Conservation (phyloP, 2,888 invertebrate genomes). For the Agriopis leucophaearia region DNA sequence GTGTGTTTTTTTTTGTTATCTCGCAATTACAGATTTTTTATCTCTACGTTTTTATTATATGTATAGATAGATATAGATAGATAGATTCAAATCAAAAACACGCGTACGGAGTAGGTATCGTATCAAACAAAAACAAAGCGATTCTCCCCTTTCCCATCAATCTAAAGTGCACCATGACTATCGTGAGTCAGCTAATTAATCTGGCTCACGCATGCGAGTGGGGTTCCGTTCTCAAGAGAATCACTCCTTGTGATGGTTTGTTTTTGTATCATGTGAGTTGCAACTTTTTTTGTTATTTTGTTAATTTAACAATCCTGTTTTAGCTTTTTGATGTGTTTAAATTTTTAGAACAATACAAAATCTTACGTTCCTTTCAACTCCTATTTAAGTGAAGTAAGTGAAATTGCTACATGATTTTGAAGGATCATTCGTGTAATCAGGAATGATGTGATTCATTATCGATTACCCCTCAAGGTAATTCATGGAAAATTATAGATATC, state of each 20-base stretch:
- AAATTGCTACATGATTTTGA: background rate
- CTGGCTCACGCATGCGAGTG: slow-evolving; percentile 49
- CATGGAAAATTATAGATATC: slow-evolving; percentile 12
- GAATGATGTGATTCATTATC: background rate
- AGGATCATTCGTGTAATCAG: background rate
- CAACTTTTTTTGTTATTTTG: background rate
- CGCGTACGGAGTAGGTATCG: background rate
- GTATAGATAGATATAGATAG: no score
- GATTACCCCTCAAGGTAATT: background rate
- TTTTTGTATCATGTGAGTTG: slow-evolving; percentile 5
- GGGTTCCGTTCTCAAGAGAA: slow-evolving; percentile 37
- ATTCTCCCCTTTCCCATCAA: slow-evolving; percentile 49
- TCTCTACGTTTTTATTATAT: no score
- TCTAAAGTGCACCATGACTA: slow-evolving; percentile 62
- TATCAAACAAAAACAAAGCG: slow-evolving; percentile 34
- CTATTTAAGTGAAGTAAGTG: no score
- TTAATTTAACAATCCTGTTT: background rate
- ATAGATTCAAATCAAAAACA: slow-evolving; percentile 3
- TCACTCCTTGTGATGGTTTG: background rate
- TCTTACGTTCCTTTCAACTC: no score
- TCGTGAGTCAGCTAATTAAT: slow-evolving; percentile 75
- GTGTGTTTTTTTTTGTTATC: no score
- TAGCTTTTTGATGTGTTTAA: background rate
- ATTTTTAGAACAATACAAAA: background rate
- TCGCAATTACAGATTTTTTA: no score